Conservation (phyloP, 1,140 invertebrate genomes). For the Drosophila malerkotliana region DNA sequence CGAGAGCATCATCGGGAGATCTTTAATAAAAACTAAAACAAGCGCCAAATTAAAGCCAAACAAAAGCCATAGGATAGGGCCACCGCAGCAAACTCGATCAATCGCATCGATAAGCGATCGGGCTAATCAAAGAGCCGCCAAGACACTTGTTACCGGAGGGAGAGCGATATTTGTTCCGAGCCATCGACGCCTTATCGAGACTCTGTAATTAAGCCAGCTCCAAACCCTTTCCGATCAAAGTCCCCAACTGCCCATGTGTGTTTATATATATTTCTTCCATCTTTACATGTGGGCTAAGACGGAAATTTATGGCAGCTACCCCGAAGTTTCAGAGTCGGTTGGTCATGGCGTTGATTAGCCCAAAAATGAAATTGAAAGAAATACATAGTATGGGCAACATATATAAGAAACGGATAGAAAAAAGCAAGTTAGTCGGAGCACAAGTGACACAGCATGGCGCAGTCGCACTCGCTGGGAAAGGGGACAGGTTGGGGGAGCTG, state of each 20-base stretch:
- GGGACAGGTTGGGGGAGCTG: conserved; percentile 2
- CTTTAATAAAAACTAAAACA: conserved; percentile 33
- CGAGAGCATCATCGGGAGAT: background rate
- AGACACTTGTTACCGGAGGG: conserved; percentile 71
- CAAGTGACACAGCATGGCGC: conserved; percentile 79
- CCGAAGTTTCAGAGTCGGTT: conserved; percentile 51
- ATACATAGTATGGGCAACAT: conserved; percentile 15
- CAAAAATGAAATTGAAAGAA: conserved; percentile 35
- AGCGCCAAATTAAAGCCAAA: conserved; percentile 62
- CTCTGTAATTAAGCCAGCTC: conserved; percentile 67
- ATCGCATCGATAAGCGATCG: conserved; percentile 41
- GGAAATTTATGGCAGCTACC: conserved; percentile 71
- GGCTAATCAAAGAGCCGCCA: conserved; percentile 55
- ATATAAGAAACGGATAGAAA: conserved; percentile 21
- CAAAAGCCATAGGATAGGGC: conserved; percentile 8
- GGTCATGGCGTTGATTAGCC: conserved; percentile 75
- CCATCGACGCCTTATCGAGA: conserved; percentile 67
- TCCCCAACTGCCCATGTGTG: conserved; percentile 20
- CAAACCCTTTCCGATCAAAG: conserved; percentile 33
- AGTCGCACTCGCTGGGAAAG: conserved; percentile 36
- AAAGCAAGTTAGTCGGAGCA: conserved; percentile 53
- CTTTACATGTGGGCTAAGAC: conserved; percentile 68
- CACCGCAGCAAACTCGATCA: conserved; percentile 18
- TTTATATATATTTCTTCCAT: conserved; percentile 18
- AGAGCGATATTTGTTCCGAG: conserved; percentile 49